phyloP scores from a whole-genome alignment of 2,888 invertebrate genomes.

The Hipparchia semele region DNA sequence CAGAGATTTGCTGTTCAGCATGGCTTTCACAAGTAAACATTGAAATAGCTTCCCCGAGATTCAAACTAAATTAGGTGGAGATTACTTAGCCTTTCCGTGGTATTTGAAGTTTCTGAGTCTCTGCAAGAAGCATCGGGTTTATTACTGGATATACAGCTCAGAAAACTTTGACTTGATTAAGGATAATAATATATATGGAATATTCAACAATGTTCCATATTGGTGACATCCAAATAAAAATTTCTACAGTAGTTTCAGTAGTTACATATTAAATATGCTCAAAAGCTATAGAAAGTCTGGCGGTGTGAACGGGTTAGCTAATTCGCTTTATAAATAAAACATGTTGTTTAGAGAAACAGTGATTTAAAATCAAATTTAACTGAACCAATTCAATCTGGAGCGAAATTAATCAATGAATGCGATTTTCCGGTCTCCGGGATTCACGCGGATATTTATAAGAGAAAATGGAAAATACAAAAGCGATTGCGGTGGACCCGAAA shows the following conservation, averaged over 20 bases:
- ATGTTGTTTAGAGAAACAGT: slow-evolving; percentile 15
- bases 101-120: slow-evolving; percentile 6
- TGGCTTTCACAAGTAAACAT: slow-evolving; percentile 15
- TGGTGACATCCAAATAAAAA: too few relatives aligned
- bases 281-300: not conserved
- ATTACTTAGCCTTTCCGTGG: slow-evolving; percentile 3
- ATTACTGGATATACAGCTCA: not conserved
- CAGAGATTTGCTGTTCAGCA: slow-evolving; percentile 4
- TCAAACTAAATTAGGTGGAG: slow-evolving; percentile 13
- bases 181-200: not conserved
- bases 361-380: slow-evolving; percentile 17
- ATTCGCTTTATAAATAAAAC: slow-evolving; percentile 11
- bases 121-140: not conserved
- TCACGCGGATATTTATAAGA: slow-evolving; percentile 36
- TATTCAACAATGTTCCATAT: too few relatives aligned
- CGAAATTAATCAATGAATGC: slow-evolving; percentile 37
- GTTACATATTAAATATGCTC: too few relatives aligned
- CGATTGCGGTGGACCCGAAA: slow-evolving; percentile 28
- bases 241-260: too few relatives aligned
- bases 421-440: slow-evolving; percentile 38
- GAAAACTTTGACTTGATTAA: not conserved
- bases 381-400: slow-evolving; percentile 35
- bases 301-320: too few relatives aligned
- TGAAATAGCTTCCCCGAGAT: slow-evolving; percentile 15
- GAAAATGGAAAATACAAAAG: slow-evolving; percentile 36